Base-by-base conservation (phyloP, 2,113 vertebrate genomes). In the Isurus oxyrinchus region DNA sequence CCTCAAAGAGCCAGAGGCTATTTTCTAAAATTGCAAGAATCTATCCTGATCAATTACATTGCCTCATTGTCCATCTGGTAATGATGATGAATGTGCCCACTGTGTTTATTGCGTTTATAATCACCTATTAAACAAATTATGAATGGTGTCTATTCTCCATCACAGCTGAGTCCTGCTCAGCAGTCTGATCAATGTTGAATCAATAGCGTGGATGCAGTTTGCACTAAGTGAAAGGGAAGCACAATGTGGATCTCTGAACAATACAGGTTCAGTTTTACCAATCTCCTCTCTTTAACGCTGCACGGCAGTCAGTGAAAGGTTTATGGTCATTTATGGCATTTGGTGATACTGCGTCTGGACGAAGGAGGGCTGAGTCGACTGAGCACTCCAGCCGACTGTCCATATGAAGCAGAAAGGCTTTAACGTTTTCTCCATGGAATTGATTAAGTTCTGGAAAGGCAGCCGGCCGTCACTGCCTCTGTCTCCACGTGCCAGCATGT, bases 121-220 rank as follows among this genome's bases (percentile, higher is more conserved):
- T 76, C 40, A 13, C 31, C 67, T 72, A 95, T 72, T 95, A 95
- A 95, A 27, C 94, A 95, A 72, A 95, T 95, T 95, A 95, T 27
- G 49, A 69, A 95, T 55, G 49, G 66, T 72, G 67, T 69, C 94
- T 72, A 53, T 95, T 95, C 94, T 72, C 40, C 35, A 35, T 40
- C 44, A 19, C 94, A 95, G 94, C 25, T 95, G 94, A 72, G 66
- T 19, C 27, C 94, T 72, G 23, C 40, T 95, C 67, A 35, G 66
- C 67, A 69, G 94, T 19, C 44, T 63, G 25, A 95, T 95, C 94
- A 69, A 95, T 66, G 63, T 67, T 95, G 69, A 95, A 95, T 95
- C 93, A 72, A 95, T 72, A 40, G 10, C 19, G 25, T 76, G 94
- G 49, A 72, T 72, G 44, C 25, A 55, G 49, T 55, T 67, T 95